phyloP scores from a whole-genome alignment of 2,113 vertebrate species.

The Bujurquina vittata region DNA sequence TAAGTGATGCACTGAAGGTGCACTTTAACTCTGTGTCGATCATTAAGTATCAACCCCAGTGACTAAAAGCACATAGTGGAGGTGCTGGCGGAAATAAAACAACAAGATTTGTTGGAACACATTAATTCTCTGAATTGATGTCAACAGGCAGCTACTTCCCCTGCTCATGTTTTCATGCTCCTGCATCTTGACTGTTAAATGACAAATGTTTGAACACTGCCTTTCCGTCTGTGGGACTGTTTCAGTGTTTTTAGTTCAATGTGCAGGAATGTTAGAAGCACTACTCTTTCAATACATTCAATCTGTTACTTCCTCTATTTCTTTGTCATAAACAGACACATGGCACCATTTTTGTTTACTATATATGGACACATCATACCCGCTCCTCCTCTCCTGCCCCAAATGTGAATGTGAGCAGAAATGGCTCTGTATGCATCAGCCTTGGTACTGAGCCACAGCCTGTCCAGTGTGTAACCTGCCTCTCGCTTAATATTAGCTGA shows the following conservation, averaged over 20 bases:
- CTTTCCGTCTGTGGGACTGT: background rate
- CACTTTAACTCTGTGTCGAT: constrained; percentile 82
- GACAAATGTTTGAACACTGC: constrained; percentile 57
- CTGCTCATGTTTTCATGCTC: constrained; percentile 56
- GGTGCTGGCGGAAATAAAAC: constrained; percentile 63
- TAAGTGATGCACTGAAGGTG: constrained; percentile 75
- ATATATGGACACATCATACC: background rate
- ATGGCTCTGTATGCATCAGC: background rate
- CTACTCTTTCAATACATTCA: background rate
- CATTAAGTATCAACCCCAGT: constrained; percentile 75
- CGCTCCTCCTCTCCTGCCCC: background rate
- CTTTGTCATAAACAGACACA: background rate
- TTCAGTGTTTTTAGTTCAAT: background rate
- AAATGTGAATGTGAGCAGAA: background rate
- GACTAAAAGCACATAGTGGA: constrained; percentile 79
- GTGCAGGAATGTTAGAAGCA: background rate
- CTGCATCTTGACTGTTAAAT: constrained; percentile 57
- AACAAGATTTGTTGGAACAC: constrained; percentile 74
- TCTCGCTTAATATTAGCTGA: background rate
- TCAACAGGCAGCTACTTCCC: constrained; percentile 66
- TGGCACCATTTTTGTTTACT: background rate
- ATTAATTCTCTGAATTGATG: constrained; percentile 79
- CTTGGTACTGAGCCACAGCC: background rate
- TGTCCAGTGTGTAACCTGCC: background rate
- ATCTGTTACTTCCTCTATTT: background rate